phyloP scores from a whole-genome alignment of 2,113 vertebrate species.

The Pseudopodoces humilis region DNA sequence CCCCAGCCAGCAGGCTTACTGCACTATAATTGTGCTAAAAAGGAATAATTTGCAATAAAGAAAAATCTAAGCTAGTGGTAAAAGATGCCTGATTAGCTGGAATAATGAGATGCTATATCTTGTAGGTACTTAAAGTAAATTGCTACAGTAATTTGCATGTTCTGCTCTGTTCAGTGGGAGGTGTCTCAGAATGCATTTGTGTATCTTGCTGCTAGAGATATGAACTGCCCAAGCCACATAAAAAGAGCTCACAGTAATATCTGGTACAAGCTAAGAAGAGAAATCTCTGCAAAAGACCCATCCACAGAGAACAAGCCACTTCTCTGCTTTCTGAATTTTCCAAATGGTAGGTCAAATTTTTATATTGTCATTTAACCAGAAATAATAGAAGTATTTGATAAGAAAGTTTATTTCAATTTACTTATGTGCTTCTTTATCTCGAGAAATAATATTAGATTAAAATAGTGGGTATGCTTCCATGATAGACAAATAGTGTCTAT shows the following conservation, averaged over 20 bases:
- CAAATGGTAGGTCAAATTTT: slow-evolving; percentile 29
- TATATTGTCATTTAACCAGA: background rate
- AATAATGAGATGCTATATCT: background rate
- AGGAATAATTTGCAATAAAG: background rate
- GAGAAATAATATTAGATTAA: background rate
- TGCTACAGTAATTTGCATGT: background rate
- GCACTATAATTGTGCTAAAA: background rate
- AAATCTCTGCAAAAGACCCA: background rate
- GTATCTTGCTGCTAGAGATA: background rate
- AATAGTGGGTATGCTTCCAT: background rate
- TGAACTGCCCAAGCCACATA: background rate
- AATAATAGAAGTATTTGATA: background rate
- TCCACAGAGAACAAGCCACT: background rate
- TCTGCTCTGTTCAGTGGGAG: slow-evolving; percentile 23
- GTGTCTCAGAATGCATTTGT: background rate
- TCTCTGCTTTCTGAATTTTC: background rate
- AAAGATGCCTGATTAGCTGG: background rate
- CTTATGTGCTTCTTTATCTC: background rate
- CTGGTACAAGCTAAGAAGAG: background rate
- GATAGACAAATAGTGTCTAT: background rate
- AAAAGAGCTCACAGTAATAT: background rate
- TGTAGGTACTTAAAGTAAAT: background rate
- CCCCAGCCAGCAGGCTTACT: background rate
- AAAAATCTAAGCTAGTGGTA: background rate
- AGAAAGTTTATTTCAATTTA: background rate